Evolutionary conservation across 2,113 vertebrate species (phyloP).

Genomic region (Thunnus thynnus): DNA sequence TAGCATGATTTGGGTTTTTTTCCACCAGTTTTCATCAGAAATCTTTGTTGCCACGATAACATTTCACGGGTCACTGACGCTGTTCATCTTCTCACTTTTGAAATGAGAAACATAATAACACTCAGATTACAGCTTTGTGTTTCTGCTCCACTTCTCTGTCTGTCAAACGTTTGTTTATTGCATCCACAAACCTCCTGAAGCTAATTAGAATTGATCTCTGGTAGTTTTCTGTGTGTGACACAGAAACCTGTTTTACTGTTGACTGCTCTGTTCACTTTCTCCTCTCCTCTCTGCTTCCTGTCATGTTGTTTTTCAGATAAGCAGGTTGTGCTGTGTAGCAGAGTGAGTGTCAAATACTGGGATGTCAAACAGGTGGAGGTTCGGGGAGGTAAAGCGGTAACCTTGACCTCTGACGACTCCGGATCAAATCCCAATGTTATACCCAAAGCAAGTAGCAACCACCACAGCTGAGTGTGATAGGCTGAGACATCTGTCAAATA

Average conservation of each 20-base stretch:
- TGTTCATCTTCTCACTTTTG: too few species aligned
- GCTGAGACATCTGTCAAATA: too few species aligned
- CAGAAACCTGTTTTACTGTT: constrained; percentile 18
- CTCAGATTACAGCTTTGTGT: too few species aligned
- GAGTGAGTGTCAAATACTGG: background rate
- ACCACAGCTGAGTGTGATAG: too few species aligned
- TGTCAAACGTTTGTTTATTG: background rate
- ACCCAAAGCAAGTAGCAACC: too few species aligned
- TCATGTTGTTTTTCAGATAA: background rate
- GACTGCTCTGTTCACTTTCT: background rate
- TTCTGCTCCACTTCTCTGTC: background rate
- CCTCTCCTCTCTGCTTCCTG: background rate
- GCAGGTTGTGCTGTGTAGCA: too few species aligned
- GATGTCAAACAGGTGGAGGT: background rate
- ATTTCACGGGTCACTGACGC: too few species aligned
- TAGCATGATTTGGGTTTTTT: too few species aligned
- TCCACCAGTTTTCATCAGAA: too few species aligned
- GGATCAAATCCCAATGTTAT: background rate
- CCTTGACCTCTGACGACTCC: background rate
- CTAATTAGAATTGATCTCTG: constrained; percentile 14
- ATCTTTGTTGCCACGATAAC: too few species aligned
- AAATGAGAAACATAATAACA: too few species aligned
- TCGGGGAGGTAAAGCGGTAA: background rate
- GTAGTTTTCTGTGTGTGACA: constrained; percentile 4
- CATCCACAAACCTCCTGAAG: background rate